A percentile compares a stretch with the other conserved stretches of the same genome.
Evolutionary conservation across 2,113 vertebrate genomes (phyloP).

Genomic region (Hyperopisus bebe): DNA sequence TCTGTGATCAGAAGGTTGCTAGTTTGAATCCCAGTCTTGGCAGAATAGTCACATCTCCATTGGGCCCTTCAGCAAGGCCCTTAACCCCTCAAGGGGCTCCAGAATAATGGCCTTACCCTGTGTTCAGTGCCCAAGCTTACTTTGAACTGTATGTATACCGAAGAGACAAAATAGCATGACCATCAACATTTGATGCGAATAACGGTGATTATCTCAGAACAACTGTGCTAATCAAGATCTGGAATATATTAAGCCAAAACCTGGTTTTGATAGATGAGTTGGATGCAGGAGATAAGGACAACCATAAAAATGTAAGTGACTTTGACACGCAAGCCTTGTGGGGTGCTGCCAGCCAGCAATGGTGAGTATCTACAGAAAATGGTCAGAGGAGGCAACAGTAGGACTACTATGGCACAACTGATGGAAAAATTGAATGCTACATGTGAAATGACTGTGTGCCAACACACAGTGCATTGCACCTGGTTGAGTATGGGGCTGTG

Average conservation of each 20-base stretch:
- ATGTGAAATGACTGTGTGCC: neutral
- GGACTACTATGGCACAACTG: neutral
- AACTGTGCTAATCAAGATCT: neutral
- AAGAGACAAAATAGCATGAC: neutral
- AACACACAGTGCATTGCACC: neutral
- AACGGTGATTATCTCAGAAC: neutral
- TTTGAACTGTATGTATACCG: neutral
- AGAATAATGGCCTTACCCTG: neutral
- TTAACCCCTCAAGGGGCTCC: neutral
- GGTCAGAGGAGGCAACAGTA: neutral
- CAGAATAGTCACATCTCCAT: neutral
- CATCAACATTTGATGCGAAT: neutral
- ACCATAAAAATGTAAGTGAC: neutral
- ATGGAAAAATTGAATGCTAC: neutral
- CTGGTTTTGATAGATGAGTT: neutral
- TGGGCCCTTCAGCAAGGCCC: neutral
- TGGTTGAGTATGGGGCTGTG: neutral
- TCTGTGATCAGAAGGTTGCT: neutral
- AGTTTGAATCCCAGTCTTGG: neutral
- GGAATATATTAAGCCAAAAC: neutral
- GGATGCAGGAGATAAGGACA: neutral
- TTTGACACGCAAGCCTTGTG: neutral
- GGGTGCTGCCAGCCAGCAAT: neutral
- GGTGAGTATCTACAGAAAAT: neutral
- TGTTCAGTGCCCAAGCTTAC: neutral